Evolutionary conservation across 1,140 invertebrate genomes (phyloP).

Genomic region (Venturia canescens): DNA sequence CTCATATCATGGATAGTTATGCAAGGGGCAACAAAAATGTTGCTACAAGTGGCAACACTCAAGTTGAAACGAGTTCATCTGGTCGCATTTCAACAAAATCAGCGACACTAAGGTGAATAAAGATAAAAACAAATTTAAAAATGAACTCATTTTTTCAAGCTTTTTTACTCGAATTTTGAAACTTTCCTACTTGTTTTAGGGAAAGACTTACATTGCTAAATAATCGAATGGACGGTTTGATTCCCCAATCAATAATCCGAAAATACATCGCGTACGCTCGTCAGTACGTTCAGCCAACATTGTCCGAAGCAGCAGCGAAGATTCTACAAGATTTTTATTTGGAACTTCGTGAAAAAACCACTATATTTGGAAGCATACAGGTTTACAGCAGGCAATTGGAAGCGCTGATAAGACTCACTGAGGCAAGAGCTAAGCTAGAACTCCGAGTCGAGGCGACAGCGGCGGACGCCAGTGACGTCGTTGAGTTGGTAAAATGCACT

Average conservation of each 20-base stretch:
- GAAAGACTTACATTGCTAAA: slow-evolving; percentile 80
- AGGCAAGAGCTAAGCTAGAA: slow-evolving; percentile 92
- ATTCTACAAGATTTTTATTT: slow-evolving; percentile 90
- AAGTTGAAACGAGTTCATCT: slow-evolving; percentile 44
- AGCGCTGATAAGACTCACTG: slow-evolving; percentile 91
- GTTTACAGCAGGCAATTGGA: slow-evolving; percentile 92
- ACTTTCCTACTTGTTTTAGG: slow-evolving; percentile 67
- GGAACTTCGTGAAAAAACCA: slow-evolving; percentile 83
- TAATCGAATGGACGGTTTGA: slow-evolving; percentile 82
- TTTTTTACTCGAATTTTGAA: background rate
- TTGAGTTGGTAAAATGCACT: slow-evolving; percentile 90
- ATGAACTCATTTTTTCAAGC: background rate
- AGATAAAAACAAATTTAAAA: background rate
- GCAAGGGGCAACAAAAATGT: slow-evolving; percentile 66
- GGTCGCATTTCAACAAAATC: slow-evolving; percentile 31
- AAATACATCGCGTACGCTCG: slow-evolving; percentile 96
- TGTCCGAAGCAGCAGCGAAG: slow-evolving; percentile 83
- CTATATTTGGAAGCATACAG: slow-evolving; percentile 80
- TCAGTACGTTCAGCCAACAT: slow-evolving; percentile 90
- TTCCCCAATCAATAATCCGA: slow-evolving; percentile 86
- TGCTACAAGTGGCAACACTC: slow-evolving; percentile 27
- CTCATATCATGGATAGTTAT: slow-evolving; percentile 89
- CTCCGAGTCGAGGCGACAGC: slow-evolving; percentile 87
- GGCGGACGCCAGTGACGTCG: slow-evolving; percentile 90
- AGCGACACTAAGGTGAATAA: slow-evolving; percentile 25